Conservation (phyloP, 2,888 invertebrate species). For the Cheiracanthium punctorium region DNA sequence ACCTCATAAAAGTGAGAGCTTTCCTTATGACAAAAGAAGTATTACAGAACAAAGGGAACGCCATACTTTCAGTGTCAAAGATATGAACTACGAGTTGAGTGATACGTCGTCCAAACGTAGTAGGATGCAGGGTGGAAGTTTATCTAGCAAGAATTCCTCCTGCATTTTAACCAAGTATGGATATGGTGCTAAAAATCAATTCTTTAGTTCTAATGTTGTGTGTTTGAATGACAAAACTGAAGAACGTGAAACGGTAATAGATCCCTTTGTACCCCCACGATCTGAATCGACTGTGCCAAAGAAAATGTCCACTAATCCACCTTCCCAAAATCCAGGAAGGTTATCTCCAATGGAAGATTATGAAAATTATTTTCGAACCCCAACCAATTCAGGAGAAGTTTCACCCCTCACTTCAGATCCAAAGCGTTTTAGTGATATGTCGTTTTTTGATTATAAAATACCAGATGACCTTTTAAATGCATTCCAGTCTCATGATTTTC, state of each 20-base stretch:
- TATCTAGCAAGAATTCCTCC: slow-evolving; percentile 5
- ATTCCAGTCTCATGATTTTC: slow-evolving; percentile 29
- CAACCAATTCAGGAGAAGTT: slow-evolving; percentile 47
- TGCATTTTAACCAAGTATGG: slow-evolving; percentile 32
- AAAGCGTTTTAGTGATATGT: slow-evolving; percentile 36
- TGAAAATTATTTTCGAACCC: slow-evolving; percentile 30
- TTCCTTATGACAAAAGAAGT: slow-evolving; percentile 25
- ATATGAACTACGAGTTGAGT: slow-evolving; percentile 1
- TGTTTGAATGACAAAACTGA: slow-evolving; percentile 5
- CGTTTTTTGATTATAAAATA: slow-evolving; percentile 39
- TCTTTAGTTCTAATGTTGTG: slow-evolving; percentile 26
- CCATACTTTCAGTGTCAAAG: slow-evolving; percentile 8
- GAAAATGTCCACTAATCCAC: not conserved
- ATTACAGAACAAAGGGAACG: slow-evolving; percentile 19
- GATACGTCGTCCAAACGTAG: not conserved
- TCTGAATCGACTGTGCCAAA: slow-evolving; percentile 1
- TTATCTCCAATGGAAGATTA: slow-evolving; percentile 27
- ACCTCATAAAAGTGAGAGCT: slow-evolving; percentile 40
- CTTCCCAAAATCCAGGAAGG: slow-evolving; percentile 13
- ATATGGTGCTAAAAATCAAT: slow-evolving; percentile 30
- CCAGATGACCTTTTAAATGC: slow-evolving; percentile 15
- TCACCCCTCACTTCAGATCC: slow-evolving; percentile 32
- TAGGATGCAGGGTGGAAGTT: not conserved
- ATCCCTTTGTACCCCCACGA: not conserved
- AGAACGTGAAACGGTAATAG: not conserved